Evolutionary conservation across 2,888 invertebrate genomes (phyloP), one percentile per base, ranked within the genome.

Genomic region (Clunio marinus): DNA sequence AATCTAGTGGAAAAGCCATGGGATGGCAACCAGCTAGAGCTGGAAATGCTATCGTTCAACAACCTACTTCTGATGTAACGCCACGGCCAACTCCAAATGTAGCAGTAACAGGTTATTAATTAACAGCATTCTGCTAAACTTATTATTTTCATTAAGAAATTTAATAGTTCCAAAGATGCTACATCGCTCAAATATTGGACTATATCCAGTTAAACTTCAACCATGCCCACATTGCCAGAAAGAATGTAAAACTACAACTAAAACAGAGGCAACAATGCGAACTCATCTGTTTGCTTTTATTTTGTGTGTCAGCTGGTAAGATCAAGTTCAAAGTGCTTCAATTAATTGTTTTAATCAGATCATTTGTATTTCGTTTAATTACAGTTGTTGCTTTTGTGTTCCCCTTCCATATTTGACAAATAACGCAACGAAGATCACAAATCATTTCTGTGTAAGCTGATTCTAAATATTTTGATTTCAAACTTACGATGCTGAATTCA

Each of bases 391-490:
- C 28, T 66, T 51, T 17, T 66, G 51, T n/a, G 20, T 27, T 20
- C 66, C 66, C 4, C 17, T 45, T 17, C 51, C 46, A 24, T 66
- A 66, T 15, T n/a, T 51, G n/a, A 66, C 66, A 27, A 27, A 66
- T 27, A 66, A 66, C 46, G 15, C 28, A 17, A 66, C 66, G 8
- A 66, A 66, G 28, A 66, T 20, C 4, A 32, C 51, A 3, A 51
- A 35, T 32, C 66, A 66, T 51, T 55, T 66, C n/a, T 66, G 66
- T 32, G 55, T n/a, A n/a, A n/a, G n/a, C n/a, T n/a, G n/a, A n/a
- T n/a, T n/a, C n/a, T n/a, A n/a, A n/a, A n/a, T n/a, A n/a, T n/a
- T n/a, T n/a, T n/a, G n/a, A n/a, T n/a, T n/a, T n/a, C n/a, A n/a
- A n/a, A n/a, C n/a, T n/a, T n/a, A n/a, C n/a, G n/a, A n/a, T n/a